A percentile compares a stretch with the other conserved stretches of the same genome.
These are phyloP conservation scores for Cercocebus atys DNA, from an alignment of 2,113 vertebrate genomes.

Conservation along the genomic window DNA sequence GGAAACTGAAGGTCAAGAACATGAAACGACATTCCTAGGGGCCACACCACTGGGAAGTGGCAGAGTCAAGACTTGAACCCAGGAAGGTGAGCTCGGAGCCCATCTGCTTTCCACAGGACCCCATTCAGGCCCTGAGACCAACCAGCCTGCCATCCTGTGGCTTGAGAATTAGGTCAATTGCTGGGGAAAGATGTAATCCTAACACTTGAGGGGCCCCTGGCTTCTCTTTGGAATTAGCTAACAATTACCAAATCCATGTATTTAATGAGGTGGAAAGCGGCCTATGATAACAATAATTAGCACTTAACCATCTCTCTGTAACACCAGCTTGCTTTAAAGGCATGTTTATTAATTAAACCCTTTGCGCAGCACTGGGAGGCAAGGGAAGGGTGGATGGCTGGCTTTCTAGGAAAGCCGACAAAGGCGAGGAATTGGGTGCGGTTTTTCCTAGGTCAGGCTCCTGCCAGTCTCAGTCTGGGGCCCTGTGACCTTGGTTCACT, in stretches of 20 bases:
- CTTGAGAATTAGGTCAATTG: background rate
- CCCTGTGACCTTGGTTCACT: background rate
- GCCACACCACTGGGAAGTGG: background rate
- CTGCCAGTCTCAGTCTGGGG: background rate
- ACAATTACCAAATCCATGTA: conserved; percentile 43
- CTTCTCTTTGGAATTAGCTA: conserved; percentile 45
- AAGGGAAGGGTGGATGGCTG: background rate
- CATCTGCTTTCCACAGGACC: background rate
- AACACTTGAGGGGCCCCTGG: background rate
- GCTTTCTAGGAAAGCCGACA: background rate
- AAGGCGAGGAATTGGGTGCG: background rate
- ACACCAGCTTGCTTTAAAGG: conserved; percentile 33
- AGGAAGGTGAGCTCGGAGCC: background rate
- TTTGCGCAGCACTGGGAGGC: background rate
- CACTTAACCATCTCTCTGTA: conserved; percentile 33
- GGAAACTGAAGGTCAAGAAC: background rate
- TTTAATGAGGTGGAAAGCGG: conserved; percentile 66
- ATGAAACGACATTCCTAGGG: background rate
- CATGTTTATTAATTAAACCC: conserved; percentile 53
- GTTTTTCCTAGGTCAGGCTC: background rate
- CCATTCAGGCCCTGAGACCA: background rate
- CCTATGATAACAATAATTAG: conserved; percentile 69
- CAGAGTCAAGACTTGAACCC: background rate
- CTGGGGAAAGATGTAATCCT: background rate
- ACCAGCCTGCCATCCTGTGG: background rate